A percentile compares a stretch with the other conserved stretches of the same genome.
These are phyloP conservation scores for Myopa tessellatipennis DNA, from an alignment of 2,888 invertebrate genomes.

Conservation along the genomic window DNA sequence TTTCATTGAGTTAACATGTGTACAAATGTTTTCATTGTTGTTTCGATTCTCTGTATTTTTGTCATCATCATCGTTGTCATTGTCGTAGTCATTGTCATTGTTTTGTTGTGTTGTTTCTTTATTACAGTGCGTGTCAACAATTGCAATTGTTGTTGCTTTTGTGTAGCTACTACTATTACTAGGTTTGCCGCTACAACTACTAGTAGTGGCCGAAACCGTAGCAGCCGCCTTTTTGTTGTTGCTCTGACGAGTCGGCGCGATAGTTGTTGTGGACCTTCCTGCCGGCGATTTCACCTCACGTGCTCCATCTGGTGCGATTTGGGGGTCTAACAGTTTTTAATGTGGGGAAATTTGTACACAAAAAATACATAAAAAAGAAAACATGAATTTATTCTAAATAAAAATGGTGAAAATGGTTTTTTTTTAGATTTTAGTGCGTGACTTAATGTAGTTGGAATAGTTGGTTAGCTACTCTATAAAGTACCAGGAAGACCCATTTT, in stretches of 20 bases:
- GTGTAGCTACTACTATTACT: constrained; percentile 45
- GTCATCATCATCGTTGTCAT: constrained; percentile 10
- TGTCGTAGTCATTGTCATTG: background rate
- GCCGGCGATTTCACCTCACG: constrained; percentile 70
- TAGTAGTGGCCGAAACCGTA: constrained; percentile 45
- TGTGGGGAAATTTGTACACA: constrained; percentile 45
- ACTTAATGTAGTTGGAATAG: constrained; percentile 37
- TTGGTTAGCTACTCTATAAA: constrained; percentile 33
- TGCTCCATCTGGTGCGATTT: constrained; percentile 64
- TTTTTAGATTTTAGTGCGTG: constrained; percentile 47
- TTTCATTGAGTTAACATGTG: constrained; percentile 39
- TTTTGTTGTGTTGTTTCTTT: constrained; percentile 16
- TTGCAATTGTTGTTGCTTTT: constrained; percentile 41
- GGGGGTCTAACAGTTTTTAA: constrained; percentile 51
- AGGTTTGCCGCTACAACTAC: constrained; percentile 39
- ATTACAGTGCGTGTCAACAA: constrained; percentile 29
- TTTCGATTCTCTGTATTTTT: constrained; percentile 32
- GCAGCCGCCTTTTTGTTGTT: constrained; percentile 45
- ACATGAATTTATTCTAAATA: constrained; percentile 17
- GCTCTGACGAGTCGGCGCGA: constrained; percentile 42
- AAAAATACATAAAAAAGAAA: constrained; percentile 49
- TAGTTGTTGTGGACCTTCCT: constrained; percentile 72
- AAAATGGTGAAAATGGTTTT: constrained; percentile 12
- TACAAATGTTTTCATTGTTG: constrained; percentile 42
- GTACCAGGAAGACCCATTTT: constrained; percentile 23